Percentiles rank a stretch among this genome's conserved stretches.
Evolutionary conservation across 2,113 vertebrate species (phyloP).

Genomic region (Zootoca vivipara): DNA sequence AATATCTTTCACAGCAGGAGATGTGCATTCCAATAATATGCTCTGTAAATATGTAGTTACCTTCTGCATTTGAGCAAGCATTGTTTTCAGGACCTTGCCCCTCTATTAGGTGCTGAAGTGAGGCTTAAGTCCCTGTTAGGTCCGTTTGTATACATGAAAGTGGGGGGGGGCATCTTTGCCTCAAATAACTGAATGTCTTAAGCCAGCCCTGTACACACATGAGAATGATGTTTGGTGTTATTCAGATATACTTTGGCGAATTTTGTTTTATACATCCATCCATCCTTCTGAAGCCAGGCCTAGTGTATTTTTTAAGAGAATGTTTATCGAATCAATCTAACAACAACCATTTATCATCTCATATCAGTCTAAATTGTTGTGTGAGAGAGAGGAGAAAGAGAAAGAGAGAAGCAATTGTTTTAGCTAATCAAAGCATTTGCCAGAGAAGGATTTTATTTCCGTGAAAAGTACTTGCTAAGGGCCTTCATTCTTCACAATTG

Average conservation of each 20-base stretch:
- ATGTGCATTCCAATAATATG: not conserved
- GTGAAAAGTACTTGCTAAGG: conserved; percentile 6
- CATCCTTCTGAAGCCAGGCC: not conserved
- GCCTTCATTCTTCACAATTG: not conserved
- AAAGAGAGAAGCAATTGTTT: conserved; percentile 12
- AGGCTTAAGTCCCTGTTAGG: too few species aligned
- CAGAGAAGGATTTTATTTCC: not conserved
- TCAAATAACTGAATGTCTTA: not conserved
- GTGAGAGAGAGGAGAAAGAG: not conserved
- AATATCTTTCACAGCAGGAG: conserved; percentile 1
- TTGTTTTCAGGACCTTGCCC: too few species aligned
- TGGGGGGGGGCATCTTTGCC: too few species aligned
- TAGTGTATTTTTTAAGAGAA: not conserved
- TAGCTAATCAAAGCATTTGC: not conserved
- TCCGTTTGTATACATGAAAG: too few species aligned
- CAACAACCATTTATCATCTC: fast-evolving
- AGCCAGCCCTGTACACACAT: not conserved
- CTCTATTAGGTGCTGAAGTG: too few species aligned
- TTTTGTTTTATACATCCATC: conserved; percentile 28
- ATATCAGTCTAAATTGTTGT: not conserved
- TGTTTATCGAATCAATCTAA: conserved; percentile 16
- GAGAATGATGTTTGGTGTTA: not conserved
- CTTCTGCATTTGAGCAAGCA: too few species aligned
- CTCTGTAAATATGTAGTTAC: conserved; percentile 14
- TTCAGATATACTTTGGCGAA: not conserved